Evolutionary conservation across 2,888 invertebrate genomes (phyloP).

Genomic region (Sphaerophoria taeniata): DNA sequence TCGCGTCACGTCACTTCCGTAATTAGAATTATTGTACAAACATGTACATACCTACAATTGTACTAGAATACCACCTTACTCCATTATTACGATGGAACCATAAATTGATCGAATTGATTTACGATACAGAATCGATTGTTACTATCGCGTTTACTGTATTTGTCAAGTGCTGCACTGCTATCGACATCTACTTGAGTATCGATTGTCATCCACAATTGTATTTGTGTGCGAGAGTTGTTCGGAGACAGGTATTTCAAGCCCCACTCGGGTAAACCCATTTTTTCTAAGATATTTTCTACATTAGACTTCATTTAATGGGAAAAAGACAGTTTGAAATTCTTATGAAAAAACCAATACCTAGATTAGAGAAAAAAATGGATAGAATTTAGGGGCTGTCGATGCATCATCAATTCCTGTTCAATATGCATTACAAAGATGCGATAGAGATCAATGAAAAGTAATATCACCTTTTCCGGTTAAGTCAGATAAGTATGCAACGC

Average conservation of each 20-base stretch:
- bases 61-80: background rate
- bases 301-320: constrained; percentile 37
- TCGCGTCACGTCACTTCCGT: constrained; percentile 74
- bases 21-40: constrained; percentile 59
- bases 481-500: constrained; percentile 66
- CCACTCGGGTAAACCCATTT: constrained; percentile 58
- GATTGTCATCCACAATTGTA: background rate
- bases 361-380: background rate
- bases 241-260: constrained; percentile 64
- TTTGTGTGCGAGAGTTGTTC: constrained; percentile 21
- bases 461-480: constrained; percentile 73
- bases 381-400: constrained; percentile 26
- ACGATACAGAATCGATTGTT: constrained; percentile 51
- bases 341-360: constrained; percentile 47
- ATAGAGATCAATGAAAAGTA: constrained; percentile 73
- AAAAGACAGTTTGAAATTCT: constrained; percentile 57
- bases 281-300: constrained; percentile 27
- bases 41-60: background rate
- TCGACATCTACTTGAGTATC: background rate
- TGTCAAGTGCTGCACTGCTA: constrained; percentile 44
- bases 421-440: constrained; percentile 72
- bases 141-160: constrained; percentile 63
- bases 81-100: constrained; percentile 32
- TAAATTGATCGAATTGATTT: constrained; percentile 72
- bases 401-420: constrained; percentile 69